phyloP scores from a whole-genome alignment of 2,797 vertebrate genomes.

The Triplophysa bombifrons region DNA sequence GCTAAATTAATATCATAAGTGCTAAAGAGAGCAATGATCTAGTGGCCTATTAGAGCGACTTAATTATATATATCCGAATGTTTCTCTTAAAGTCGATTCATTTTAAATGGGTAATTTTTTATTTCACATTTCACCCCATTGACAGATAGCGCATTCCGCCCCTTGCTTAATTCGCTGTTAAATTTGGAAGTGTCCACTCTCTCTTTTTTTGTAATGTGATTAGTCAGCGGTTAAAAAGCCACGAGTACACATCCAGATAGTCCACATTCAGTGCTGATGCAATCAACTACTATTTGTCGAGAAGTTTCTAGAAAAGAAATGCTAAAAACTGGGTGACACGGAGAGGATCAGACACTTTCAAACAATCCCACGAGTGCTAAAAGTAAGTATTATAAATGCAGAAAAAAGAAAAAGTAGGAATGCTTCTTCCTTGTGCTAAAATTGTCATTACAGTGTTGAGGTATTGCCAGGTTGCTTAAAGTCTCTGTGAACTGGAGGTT shows the following conservation, averaged over 20 bases:
- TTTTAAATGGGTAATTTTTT: constrained; percentile 72
- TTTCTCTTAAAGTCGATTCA: constrained; percentile 66
- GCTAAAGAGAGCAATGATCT: constrained; percentile 71
- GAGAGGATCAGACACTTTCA: not conserved
- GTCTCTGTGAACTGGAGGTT: no score
- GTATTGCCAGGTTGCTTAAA: no score
- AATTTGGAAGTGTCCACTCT: constrained; percentile 14
- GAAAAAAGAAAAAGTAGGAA: not conserved
- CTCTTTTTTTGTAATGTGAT: not conserved
- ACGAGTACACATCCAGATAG: not conserved
- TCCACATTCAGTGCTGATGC: not conserved
- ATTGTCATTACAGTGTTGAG: no score
- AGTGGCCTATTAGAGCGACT: constrained; percentile 72
- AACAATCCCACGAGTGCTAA: not conserved
- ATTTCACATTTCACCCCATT: constrained; percentile 60
- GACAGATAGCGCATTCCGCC: constrained; percentile 56
- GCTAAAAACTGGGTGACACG: not conserved
- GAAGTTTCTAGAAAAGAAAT: not conserved
- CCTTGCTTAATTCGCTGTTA: constrained; percentile 44
- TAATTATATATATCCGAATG: constrained; percentile 69
- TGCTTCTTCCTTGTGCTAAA: not conserved
- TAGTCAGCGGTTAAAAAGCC: not conserved
- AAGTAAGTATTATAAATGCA: not conserved
- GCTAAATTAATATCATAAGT: constrained; percentile 73
- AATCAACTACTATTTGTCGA: not conserved